Evolutionary conservation across 2,888 invertebrate species (phyloP), one percentile per base, ranked within the genome.

Genomic region (Muscina levida): DNA sequence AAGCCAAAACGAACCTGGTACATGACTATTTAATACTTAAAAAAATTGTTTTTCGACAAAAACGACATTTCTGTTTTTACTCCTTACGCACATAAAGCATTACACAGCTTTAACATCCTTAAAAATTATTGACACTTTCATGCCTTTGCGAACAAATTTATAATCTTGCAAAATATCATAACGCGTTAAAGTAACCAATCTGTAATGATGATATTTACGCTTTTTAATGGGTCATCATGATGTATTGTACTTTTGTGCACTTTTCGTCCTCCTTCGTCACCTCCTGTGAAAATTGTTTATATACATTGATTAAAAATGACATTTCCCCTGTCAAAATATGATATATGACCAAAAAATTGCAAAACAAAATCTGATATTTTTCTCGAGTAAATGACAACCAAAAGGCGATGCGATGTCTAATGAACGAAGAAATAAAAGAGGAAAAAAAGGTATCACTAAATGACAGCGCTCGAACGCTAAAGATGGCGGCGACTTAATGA

Each of bases 231-330:
- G 37, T 59, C 59, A 62, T 72, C 71, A 67, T 46, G 66, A 73
- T 66, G 71, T 71, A 57, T 71, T 56, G 37, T 65, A 1, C 26
- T 59, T 37, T 65, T 66, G n/a, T 39, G 3, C 11, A 46, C 46
- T 76, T 66, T 42, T 39, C 17, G 17, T 48, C 5, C 15, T 53
- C 53, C 13, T 13, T 48, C 17, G 17, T 17, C 59, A 37, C 59
- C 37, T 17, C 15, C n/a, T n/a, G n/a, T n/a, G n/a, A n/a, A n/a
- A n/a, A n/a, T n/a, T 87, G 85, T 87, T 86, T 85, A 87, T 86
- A 86, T 86, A 87, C 87, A 88, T 88, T 88, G 87, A 88, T 88
- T 87, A 85, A 87, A 86, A 86, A 67, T 51, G 87, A 86, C 87
- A 86, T 87, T 85, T 84, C 66, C 85, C 84, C 85, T 87, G 87